Percentiles rank a stretch among this genome's conserved stretches.
Evolutionary conservation across 37 sponge, comb jelly and placozoan genomes (phyloP).

Genomic region (Halisarca cf. caerulea): DNA sequence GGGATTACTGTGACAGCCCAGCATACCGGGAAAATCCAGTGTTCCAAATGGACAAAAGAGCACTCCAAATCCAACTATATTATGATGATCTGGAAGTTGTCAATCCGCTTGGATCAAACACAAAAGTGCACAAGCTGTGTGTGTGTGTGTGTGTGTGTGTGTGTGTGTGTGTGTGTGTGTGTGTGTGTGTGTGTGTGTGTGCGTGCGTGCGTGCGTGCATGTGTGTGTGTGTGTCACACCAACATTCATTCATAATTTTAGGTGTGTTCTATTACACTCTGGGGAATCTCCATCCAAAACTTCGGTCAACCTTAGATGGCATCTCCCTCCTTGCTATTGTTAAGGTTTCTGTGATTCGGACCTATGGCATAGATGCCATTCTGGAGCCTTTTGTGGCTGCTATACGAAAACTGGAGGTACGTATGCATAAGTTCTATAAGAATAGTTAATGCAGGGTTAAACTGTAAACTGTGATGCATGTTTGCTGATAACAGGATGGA

Average conservation of each 20-base stretch:
- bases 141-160: background rate
- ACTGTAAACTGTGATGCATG: background rate
- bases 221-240: background rate
- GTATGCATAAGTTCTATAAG: background rate
- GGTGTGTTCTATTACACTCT: constrained; percentile 49
- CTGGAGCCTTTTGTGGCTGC: constrained; percentile 39
- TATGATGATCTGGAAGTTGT: constrained; percentile 12
- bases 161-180: background rate
- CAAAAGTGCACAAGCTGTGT: constrained; percentile 22
- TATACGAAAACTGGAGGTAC: constrained; percentile 24
- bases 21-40: background rate
- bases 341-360: constrained; percentile 16
- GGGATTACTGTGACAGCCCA: constrained; percentile 18
- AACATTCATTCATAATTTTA: too few species aligned
- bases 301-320: constrained; percentile 25
- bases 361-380: constrained; percentile 33
- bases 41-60: background rate
- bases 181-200: background rate
- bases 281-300: constrained; percentile 40
- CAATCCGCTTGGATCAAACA: constrained; percentile 8
- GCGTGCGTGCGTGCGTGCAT: too few species aligned
- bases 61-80: background rate
- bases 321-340: constrained; percentile 37
- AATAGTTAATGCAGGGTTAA: background rate
- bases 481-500: constrained; percentile 36